phyloP scores from a whole-genome alignment of 2,113 vertebrate genomes.

The Hippopotamus amphibius region DNA sequence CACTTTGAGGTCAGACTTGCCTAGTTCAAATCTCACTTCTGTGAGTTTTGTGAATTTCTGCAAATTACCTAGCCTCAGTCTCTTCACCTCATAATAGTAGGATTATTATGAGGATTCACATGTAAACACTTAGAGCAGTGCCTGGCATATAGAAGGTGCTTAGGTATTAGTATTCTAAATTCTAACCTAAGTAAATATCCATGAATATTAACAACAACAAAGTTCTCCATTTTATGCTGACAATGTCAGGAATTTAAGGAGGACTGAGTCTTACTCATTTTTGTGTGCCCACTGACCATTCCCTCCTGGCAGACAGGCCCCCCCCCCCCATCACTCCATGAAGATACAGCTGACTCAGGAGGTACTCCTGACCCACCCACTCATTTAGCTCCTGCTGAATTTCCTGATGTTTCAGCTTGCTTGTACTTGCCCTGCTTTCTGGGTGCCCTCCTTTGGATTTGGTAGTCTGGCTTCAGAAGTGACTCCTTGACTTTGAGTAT shows the following conservation, averaged over 20 bases:
- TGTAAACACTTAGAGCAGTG: background rate
- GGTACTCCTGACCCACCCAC: background rate
- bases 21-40: constrained; percentile 2
- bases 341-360: background rate
- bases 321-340: background rate
- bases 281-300: background rate
- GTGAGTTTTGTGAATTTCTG: constrained; percentile 1
- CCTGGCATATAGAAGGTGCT: background rate
- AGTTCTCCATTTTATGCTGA: constrained; percentile 9
- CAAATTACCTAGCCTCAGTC: background rate
- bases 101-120: background rate
- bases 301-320: background rate
- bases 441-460: background rate
- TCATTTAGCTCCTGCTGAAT: background rate
- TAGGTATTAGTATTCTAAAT: background rate
- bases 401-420: background rate
- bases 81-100: background rate
- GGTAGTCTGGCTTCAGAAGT: background rate
- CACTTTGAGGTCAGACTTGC: background rate
- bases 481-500: background rate
- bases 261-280: background rate
- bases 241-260: constrained; percentile 8
- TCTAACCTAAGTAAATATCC: constrained; percentile 19
- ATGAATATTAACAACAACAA: background rate
- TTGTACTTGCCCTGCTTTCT: constrained; percentile 40